A percentile compares a stretch with the other conserved stretches of the same genome.
phyloP scores from a whole-genome alignment of 1,140 invertebrate genomes.

The Rhopalosiphum padi region DNA sequence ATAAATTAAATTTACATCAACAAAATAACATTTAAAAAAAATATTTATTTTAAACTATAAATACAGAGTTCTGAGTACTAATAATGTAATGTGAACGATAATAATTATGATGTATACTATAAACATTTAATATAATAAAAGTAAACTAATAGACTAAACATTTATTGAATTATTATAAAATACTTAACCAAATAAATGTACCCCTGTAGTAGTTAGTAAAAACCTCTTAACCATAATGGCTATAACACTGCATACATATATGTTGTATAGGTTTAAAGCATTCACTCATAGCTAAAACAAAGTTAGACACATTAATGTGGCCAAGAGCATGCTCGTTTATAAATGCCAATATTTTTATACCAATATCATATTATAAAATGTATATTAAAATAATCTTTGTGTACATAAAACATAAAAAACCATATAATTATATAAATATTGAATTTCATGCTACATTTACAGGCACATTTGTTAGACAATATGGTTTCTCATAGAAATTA shows the following conservation, averaged over 20 bases:
- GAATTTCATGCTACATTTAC: slow-evolving; percentile 17
- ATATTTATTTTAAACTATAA: neutral
- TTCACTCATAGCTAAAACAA: slow-evolving; percentile 23
- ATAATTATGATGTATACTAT: neutral
- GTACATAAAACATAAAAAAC: neutral
- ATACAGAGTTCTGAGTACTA: neutral
- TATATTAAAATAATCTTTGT: neutral
- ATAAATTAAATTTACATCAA: too few relatives aligned
- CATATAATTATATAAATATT: slow-evolving; percentile 21
- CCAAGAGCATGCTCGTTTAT: neutral
- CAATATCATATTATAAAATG: neutral
- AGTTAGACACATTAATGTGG: neutral
- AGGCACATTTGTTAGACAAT: neutral
- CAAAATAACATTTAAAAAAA: neutral
- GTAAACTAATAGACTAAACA: neutral
- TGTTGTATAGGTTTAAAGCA: neutral
- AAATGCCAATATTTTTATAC: neutral
- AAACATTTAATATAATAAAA: neutral
- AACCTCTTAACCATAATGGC: neutral
- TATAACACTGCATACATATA: slow-evolving; percentile 2
- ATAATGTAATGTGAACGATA: neutral
- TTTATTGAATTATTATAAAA: neutral
- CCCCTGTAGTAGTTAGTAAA: neutral
- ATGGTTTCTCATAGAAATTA: neutral
- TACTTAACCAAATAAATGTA: neutral